These are phyloP conservation scores for Corythornis vintsioides DNA, from an alignment of 2,113 vertebrate species.

Conservation along the genomic window DNA sequence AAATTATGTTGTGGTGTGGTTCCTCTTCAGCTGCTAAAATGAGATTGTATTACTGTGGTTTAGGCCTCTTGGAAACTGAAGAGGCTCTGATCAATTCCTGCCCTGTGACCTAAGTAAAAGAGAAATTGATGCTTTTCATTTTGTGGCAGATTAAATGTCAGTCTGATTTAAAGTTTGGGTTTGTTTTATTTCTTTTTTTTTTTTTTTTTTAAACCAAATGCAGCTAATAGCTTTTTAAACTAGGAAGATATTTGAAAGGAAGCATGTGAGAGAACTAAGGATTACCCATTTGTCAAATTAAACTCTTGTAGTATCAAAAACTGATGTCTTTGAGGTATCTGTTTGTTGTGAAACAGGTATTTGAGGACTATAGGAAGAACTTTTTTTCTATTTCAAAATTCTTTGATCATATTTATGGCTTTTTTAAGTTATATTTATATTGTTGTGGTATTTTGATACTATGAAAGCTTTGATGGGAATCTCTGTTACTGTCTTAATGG, in stretches of 20 bases:
- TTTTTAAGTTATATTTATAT: background rate
- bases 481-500: background rate
- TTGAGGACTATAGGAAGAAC: background rate
- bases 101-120: background rate
- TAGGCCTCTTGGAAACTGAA: background rate
- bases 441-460: background rate
- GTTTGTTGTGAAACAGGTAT: background rate
- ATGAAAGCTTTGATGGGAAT: rapidly evolving
- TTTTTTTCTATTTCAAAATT: background rate
- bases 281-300: background rate
- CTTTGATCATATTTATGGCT: background rate
- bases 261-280: background rate
- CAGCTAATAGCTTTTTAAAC: background rate
- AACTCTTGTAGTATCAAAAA: background rate
- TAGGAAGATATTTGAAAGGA: background rate
- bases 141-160: background rate
- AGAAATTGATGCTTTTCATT: background rate
- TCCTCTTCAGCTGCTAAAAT: background rate
- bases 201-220: background rate
- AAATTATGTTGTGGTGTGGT: background rate
- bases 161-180: background rate
- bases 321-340: background rate
- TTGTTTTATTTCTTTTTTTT: no score
- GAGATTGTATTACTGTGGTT: background rate
- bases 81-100: constrained; percentile 22